phyloP scores from a whole-genome alignment of 2,888 invertebrate species.

The Hypena proboscidalis region DNA sequence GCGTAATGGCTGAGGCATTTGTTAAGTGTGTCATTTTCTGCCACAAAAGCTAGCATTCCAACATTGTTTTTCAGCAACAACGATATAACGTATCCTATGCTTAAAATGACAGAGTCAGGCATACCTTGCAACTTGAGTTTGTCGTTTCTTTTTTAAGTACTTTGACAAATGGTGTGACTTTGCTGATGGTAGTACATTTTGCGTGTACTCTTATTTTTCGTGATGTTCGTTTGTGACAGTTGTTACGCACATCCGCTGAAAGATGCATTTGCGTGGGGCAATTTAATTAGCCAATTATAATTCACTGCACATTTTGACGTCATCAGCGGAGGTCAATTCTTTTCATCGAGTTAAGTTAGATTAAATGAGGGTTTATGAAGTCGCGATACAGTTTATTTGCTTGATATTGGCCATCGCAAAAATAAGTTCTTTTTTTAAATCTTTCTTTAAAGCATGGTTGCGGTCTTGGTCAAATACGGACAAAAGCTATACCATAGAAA shows the following conservation, averaged over 20 bases:
- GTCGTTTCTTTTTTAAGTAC: conserved; percentile 17
- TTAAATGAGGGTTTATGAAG: conserved; percentile 1
- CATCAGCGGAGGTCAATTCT: conserved; percentile 42
- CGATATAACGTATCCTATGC: too few species aligned
- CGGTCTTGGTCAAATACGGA: too few species aligned
- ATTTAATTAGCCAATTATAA: conserved; percentile 70
- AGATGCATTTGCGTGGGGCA: conserved; percentile 70
- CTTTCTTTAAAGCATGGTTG: too few species aligned
- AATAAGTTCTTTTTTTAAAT: too few species aligned
- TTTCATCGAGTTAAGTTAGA: conserved; percentile 38
- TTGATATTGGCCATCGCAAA: too few species aligned
- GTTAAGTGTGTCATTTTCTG: too few species aligned
- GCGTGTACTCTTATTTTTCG: conserved; percentile 43
- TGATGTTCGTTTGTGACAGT: conserved; percentile 54
- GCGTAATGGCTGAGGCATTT: conserved; percentile 17
- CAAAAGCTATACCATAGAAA: too few species aligned
- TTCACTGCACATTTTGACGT: conserved; percentile 51
- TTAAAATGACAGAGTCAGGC: too few species aligned
- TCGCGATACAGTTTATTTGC: too few species aligned
- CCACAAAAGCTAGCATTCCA: too few species aligned
- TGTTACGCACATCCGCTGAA: conserved; percentile 76
- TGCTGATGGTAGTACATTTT: conserved; percentile 20
- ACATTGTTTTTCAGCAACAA: too few species aligned
- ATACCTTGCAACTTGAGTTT: conserved; percentile 7
- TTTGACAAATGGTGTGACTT: conserved; percentile 32